phyloP scores from a whole-genome alignment of 35 echinoderm and acorn worm genomes.

The Acanthaster planci region DNA sequence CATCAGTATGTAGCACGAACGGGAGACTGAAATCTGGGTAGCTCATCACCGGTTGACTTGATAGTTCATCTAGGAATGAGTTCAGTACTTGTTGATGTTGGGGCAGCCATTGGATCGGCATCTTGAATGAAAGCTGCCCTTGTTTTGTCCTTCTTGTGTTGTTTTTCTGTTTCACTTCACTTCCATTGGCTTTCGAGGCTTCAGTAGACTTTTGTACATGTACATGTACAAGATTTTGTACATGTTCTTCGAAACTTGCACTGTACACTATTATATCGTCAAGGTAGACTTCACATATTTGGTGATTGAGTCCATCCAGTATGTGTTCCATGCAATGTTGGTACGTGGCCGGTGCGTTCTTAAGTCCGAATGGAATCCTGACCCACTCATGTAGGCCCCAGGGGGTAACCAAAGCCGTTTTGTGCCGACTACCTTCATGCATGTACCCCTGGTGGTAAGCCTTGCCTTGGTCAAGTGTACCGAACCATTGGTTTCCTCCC shows the following conservation, averaged over 20 bases:
- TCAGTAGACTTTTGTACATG: conserved; percentile 28
- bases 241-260: no score
- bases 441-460: conserved; percentile 84
- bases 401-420: conserved; percentile 79
- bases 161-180: neutral
- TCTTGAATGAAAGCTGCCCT: conserved; percentile 43
- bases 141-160: neutral
- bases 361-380: no score
- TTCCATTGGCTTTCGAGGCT: neutral
- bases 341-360: conserved; percentile 67
- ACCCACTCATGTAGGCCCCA: conserved; percentile 85
- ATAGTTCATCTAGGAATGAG: conserved; percentile 56
- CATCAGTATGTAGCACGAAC: conserved; percentile 71
- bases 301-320: conserved; percentile 58
- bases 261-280: conserved; percentile 75
- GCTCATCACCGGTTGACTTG: conserved; percentile 49
- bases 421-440: conserved; percentile 30
- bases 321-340: conserved; percentile 66
- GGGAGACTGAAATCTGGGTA: conserved; percentile 62
- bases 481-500: conserved; percentile 51
- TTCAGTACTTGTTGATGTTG: conserved; percentile 47
- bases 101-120: conserved; percentile 45
- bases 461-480: conserved; percentile 65
- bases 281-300: conserved; percentile 64
- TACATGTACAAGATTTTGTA: conserved; percentile 54